Percentiles rank a stretch among this genome's conserved stretches.
Conservation (phyloP, 2,888 invertebrate species). For the Thumatha senex region DNA sequence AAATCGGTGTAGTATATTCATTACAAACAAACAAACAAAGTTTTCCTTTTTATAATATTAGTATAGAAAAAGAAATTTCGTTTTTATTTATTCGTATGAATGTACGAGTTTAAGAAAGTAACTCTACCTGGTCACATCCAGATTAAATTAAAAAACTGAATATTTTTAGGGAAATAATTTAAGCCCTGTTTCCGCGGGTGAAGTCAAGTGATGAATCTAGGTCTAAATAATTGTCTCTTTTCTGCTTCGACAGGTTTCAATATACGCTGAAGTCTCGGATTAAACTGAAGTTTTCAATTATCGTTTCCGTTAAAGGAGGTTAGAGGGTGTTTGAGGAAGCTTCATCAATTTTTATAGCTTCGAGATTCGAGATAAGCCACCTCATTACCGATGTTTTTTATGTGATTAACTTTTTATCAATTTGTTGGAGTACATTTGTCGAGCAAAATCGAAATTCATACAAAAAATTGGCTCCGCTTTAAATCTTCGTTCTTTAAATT, state of each 20-base stretch:
- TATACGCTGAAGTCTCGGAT: slow-evolving; percentile 62
- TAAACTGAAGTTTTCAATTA: slow-evolving; percentile 74
- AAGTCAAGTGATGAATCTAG: too few relatives aligned
- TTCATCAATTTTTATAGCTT: slow-evolving; percentile 65
- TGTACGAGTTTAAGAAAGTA: too few relatives aligned
- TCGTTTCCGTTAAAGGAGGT: slow-evolving; percentile 60
- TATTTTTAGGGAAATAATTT: too few relatives aligned
- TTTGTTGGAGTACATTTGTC: slow-evolving; percentile 25
- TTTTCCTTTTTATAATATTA: too few relatives aligned
- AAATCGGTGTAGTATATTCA: too few relatives aligned
- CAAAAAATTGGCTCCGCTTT: background rate
- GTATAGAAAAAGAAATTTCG: too few relatives aligned
- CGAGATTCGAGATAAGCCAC: slow-evolving; percentile 50
- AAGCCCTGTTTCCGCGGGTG: too few relatives aligned
- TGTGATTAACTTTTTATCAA: slow-evolving; percentile 31
- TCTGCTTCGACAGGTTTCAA: slow-evolving; percentile 59
- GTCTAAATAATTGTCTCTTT: slow-evolving; percentile 50
- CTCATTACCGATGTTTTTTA: slow-evolving; percentile 56
- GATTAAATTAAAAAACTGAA: too few relatives aligned
- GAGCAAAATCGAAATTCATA: background rate
- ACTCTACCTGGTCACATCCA: too few relatives aligned
- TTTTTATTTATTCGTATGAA: too few relatives aligned
- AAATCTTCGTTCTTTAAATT: too few relatives aligned
- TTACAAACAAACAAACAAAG: too few relatives aligned
- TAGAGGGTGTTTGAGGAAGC: slow-evolving; percentile 45